Percentiles rank a stretch among this genome's conserved stretches.
Evolutionary conservation across 2,888 invertebrate genomes (phyloP).

Genomic region (Diaphora mendica): DNA sequence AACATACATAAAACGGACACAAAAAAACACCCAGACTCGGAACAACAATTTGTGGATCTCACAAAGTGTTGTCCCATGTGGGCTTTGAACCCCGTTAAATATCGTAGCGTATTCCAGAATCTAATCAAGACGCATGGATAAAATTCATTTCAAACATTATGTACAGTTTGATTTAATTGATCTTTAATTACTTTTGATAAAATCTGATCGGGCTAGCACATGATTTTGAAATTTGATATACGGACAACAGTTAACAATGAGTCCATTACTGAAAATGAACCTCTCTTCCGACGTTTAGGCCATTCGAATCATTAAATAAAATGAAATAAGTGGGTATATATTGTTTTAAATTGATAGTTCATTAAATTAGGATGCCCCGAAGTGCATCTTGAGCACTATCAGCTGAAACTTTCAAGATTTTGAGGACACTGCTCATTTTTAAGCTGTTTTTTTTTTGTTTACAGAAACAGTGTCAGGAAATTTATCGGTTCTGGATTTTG

Average conservation of each 20-base stretch:
- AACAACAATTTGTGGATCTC: too few relatives aligned
- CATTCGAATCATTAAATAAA: background rate
- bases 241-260: background rate
- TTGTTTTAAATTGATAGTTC: background rate
- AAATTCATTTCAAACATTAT: background rate
- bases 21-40: background rate
- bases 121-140: background rate
- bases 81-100: too few relatives aligned
- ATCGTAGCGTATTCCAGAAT: background rate
- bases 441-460: background rate
- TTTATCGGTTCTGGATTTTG: background rate
- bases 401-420: background rate
- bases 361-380: background rate
- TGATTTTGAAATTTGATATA: background rate
- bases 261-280: slow-evolving; percentile 11
- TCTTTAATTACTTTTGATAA: background rate
- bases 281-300: background rate
- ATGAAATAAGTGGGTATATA: background rate
- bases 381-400: background rate
- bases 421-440: background rate
- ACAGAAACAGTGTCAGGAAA: background rate
- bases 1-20: too few relatives aligned
- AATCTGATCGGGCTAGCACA: background rate
- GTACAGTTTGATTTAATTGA: background rate
- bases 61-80: too few relatives aligned